These are phyloP conservation scores for Nansenia antarctica DNA, from an alignment of 2,113 vertebrate genomes.

Conservation along the genomic window DNA sequence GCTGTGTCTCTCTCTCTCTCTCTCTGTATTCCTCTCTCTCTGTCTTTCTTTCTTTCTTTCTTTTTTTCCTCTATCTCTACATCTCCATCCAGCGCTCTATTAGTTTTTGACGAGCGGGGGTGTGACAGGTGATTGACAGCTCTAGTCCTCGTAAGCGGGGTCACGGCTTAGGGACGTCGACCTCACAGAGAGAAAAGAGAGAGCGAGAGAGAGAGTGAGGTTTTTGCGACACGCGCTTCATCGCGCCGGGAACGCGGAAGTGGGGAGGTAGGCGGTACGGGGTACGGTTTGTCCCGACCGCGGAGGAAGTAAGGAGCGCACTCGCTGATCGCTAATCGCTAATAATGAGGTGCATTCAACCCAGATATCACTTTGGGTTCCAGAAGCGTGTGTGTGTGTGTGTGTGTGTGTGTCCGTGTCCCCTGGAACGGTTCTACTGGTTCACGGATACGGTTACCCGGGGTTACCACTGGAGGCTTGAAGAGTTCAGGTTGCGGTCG, in stretches of 20 bases:
- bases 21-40: constrained; percentile 23
- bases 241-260: constrained; percentile 24
- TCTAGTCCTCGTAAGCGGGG: constrained; percentile 35
- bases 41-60: neutral
- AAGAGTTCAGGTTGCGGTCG: constrained; percentile 73
- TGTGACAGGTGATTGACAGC: constrained; percentile 62
- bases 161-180: constrained; percentile 47
- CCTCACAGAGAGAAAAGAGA: constrained; percentile 23
- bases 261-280: neutral
- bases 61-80: neutral
- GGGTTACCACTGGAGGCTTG: constrained; percentile 30
- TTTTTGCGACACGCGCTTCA: constrained; percentile 39
- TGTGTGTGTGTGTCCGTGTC: too few relatives aligned
- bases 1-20: neutral
- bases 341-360: too few relatives aligned
- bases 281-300: too few relatives aligned
- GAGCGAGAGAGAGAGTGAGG: too few relatives aligned
- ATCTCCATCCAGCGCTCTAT: neutral
- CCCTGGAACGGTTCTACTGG: constrained; percentile 34
- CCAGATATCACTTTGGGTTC: too few relatives aligned
- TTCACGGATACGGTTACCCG: constrained; percentile 51
- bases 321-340: too few relatives aligned
- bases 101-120: constrained; percentile 10
- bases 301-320: too few relatives aligned
- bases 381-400: too few relatives aligned